phyloP scores from a whole-genome alignment of 2,113 vertebrate species.

The Australoheros scitulus region DNA sequence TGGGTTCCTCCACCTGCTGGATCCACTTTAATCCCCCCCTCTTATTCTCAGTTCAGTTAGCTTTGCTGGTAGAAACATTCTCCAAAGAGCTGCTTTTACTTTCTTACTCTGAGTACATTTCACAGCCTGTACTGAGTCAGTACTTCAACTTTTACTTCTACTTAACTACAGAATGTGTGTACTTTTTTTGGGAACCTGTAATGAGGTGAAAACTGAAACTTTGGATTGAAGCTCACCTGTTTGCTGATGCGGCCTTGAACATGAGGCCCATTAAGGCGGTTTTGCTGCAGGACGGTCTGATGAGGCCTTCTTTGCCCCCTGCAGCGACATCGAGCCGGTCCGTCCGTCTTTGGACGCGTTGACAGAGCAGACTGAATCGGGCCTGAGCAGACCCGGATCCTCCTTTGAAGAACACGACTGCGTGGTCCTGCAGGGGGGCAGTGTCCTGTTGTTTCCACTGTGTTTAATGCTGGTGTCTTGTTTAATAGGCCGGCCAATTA shows the following conservation, averaged over 20 bases:
- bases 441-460: constrained; percentile 21
- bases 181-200: too few species aligned
- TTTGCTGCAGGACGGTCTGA: neutral
- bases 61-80: too few species aligned
- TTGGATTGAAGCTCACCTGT: neutral
- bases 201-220: neutral
- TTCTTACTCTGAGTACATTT: too few species aligned
- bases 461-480: constrained; percentile 32
- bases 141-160: too few species aligned
- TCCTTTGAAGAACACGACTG: neutral
- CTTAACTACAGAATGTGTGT: too few species aligned
- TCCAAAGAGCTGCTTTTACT: too few species aligned
- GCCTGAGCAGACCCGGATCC: constrained; percentile 3
- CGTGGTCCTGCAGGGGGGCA: neutral
- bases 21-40: too few species aligned
- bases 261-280: neutral
- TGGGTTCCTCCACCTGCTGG: too few species aligned
- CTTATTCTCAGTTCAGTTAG: too few species aligned
- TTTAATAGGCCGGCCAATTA: constrained; percentile 25
- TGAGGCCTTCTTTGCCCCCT: constrained; percentile 23
- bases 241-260: neutral
- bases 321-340: constrained; percentile 42
- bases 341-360: neutral
- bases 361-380: neutral
- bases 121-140: too few species aligned